These are phyloP conservation scores for Euphydryas editha DNA, from an alignment of 2,888 invertebrate species.

Conservation along the genomic window DNA sequence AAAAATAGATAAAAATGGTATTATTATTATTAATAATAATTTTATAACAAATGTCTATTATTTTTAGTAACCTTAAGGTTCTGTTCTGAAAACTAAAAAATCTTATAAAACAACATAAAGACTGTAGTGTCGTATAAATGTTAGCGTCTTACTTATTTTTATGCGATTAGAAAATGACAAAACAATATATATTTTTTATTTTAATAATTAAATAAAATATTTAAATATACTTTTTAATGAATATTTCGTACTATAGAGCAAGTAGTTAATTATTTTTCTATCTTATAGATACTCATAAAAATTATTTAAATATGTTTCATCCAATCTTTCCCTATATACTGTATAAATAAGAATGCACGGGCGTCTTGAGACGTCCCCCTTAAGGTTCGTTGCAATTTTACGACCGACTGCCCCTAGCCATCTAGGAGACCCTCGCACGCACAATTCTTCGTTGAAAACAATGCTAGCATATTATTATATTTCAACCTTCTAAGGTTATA, in stretches of 20 bases:
- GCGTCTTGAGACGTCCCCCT: slow-evolving; percentile 80
- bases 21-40: background rate
- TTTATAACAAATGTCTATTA: too few species aligned
- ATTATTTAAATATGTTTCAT: slow-evolving; percentile 9
- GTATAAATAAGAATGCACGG: slow-evolving; percentile 72
- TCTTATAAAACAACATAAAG: too few species aligned
- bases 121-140: too few species aligned
- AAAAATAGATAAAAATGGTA: slow-evolving; percentile 30
- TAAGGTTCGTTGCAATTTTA: slow-evolving; percentile 79
- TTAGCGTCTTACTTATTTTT: too few species aligned
- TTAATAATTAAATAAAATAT: too few species aligned
- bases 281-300: background rate
- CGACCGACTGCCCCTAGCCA: slow-evolving; percentile 70
- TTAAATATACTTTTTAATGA: too few species aligned
- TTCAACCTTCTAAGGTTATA: slow-evolving; percentile 19
- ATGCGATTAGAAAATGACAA: too few species aligned
- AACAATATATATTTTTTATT: too few species aligned
- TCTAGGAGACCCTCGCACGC: slow-evolving; percentile 55
- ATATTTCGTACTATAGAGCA: too few species aligned
- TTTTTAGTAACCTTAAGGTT: too few species aligned
- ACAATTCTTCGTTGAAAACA: slow-evolving; percentile 56
- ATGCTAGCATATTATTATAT: slow-evolving; percentile 44
- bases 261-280: too few species aligned
- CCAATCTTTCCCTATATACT: slow-evolving; percentile 53
- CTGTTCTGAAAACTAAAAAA: too few species aligned